Evolutionary conservation across 2,113 vertebrate species (phyloP).

Genomic region (Tachysurus fulvidraco): DNA sequence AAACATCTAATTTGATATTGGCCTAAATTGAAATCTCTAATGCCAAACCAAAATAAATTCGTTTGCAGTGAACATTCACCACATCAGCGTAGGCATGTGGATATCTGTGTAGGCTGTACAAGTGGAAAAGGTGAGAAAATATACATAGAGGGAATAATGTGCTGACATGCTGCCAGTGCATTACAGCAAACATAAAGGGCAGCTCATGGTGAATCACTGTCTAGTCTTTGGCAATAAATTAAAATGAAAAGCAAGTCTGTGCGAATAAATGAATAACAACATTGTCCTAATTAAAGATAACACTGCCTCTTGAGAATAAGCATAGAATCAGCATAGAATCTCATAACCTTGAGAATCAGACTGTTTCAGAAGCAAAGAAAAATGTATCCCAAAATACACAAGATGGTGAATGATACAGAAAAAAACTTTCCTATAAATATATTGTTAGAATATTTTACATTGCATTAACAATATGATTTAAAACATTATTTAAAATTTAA

Average conservation of each 20-base stretch:
- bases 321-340: no score
- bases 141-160: neutral
- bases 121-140: constrained; percentile 52
- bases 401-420: neutral
- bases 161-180: constrained; percentile 12
- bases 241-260: constrained; percentile 33
- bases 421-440: neutral
- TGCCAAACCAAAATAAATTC: neutral
- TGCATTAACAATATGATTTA: neutral
- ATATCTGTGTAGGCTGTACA: constrained; percentile 23
- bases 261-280: constrained; percentile 35
- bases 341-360: no score
- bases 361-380: neutral
- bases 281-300: constrained; percentile 13
- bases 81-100: constrained; percentile 2
- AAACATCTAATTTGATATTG: constrained; percentile 1
- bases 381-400: neutral
- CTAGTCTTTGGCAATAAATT: constrained; percentile 38
- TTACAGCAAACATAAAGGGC: constrained; percentile 40
- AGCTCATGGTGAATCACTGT: constrained; percentile 32
- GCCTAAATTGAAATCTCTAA: neutral
- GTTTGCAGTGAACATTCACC: neutral
- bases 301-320: neutral
- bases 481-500: neutral
- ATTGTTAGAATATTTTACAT: neutral